Evolutionary conservation across 2,888 invertebrate species (phyloP).

Genomic region (Bombylius discolor): DNA sequence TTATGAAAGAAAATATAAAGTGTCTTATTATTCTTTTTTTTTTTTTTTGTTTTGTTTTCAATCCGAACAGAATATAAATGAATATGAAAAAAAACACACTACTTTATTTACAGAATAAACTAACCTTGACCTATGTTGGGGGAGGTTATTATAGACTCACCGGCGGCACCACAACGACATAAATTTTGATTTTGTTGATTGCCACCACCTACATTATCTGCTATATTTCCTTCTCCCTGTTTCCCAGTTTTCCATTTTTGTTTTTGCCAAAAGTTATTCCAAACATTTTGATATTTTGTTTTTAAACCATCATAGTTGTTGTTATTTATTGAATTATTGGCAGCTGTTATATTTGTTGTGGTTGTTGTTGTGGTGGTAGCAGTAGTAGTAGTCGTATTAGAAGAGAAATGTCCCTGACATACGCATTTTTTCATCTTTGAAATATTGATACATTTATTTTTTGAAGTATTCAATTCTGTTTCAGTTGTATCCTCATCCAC

Average conservation of each 20-base stretch:
- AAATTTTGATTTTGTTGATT: background rate
- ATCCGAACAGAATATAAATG: too few species aligned
- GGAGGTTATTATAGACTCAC: conserved; percentile 4
- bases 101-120: background rate
- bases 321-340: background rate
- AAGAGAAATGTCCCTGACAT: background rate
- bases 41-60: too few species aligned
- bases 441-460: background rate
- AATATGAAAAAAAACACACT: too few species aligned
- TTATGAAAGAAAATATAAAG: too few species aligned
- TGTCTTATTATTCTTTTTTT: too few species aligned
- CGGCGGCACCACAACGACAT: conserved; percentile 6
- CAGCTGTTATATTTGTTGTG: background rate
- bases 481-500: conserved; percentile 34
- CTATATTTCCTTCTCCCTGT: conserved; percentile 30
- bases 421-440: background rate
- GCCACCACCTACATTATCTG: conserved; percentile 29
- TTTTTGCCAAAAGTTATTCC: conserved; percentile 26
- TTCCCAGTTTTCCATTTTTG: conserved; percentile 24
- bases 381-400: background rate
- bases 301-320: conserved; percentile 2
- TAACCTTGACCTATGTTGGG: conserved; percentile 10
- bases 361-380: background rate
- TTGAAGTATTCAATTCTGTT: conserved; percentile 18
- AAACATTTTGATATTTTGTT: conserved; percentile 15